Base-by-base conservation (phyloP, 2,888 invertebrate species). In the Meganola albula region DNA sequence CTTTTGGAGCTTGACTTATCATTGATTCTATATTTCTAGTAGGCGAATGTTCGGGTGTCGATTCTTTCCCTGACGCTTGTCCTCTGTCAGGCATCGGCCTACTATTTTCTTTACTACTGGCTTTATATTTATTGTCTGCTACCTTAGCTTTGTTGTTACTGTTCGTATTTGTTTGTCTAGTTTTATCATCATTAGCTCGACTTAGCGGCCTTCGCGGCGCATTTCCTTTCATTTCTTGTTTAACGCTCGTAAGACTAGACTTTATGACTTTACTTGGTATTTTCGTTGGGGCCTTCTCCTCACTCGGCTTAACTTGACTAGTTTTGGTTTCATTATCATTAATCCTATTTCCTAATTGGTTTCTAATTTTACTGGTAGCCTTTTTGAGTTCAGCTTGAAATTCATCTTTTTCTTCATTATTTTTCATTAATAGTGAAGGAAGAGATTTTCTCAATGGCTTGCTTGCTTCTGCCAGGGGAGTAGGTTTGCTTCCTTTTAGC, bases 31-130 rank as follows among this genome's bases (percentile, higher is more conserved):
- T 72, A 34, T 68, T 70, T 40, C 87, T 79, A 2, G 78, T 87
- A 1, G 88, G 88, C 0, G 88, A 87, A 59, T 87, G 87, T 67
- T 90, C 90, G 1, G 89, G 88, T 1, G 89, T 88, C 1, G 90
- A 90, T 60, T 90, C 90, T 48, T 90, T 90, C 1, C 90, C 90
- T 4, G 89, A 89, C 1, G 89, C 88, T 55, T 88, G 89, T 18
- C 89, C 89, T 57, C 88, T 68, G 26, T 86, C 86, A 3, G 83
- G 75, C 60, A 86, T 66, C 4, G 61, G 52, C 38, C 67, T 63
- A 6, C 60, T 59, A 31, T 61, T 77, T 25, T 74, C 75, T 49
- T 80, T 79, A 31, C 63, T 20, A 13, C 61, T 70, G 12, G 53
- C 52, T 43, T 72, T 78, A 34, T 53, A 61, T 45, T 72, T 75